Evolutionary conservation across 2,888 invertebrate genomes (phyloP), one percentile per base, ranked within the genome.

Genomic region (Drosophila nr. perissopoda): DNA sequence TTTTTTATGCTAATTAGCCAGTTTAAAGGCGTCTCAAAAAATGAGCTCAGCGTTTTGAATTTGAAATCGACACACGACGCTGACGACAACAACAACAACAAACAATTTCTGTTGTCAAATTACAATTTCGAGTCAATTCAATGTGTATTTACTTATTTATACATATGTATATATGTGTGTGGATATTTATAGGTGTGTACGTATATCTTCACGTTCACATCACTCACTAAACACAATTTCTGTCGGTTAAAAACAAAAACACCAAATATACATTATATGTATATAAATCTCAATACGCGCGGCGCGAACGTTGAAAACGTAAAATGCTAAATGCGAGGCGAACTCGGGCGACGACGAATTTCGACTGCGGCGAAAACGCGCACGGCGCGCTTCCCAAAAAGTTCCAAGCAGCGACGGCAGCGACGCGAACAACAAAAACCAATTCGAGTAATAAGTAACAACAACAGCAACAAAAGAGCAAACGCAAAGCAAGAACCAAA

Each of bases 301-400:
- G 68, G 64, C 46, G 46, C 68, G 66, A 83, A 62, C 57, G 78
- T 71, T 68, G 58, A 64, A 75, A 65, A 66, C 81, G 77, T 74
- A 63, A 70, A 74, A 83, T 80, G 72, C 76, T 59, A 74, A 81
- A 88, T 61, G 69, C 81, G 89, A 83, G 75, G 83, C 87, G 78
- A 88, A 77, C 88, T 72, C 78, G 46, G 87, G 70, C 89, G 74
- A 79, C 86, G 88, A 83, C 78, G 60, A 90, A 80, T 82, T 90
- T 83, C 90, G 77, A 87, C 88, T 87, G 87, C 87, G 90, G 89
- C 90, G 87, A 87, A 87, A 88, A 85, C 54, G 87, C 70, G 69
- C 70, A 60, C 56, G 60, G 62, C 76, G 64, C 70, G 46, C 64
- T 67, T 60, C 72, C 81, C 73, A 69, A 82, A 83, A 83, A 74